Evolutionary conservation across 2,888 invertebrate genomes (phyloP), one percentile per base, ranked within the genome.

Genomic region (Linnaemya vulpina): DNA sequence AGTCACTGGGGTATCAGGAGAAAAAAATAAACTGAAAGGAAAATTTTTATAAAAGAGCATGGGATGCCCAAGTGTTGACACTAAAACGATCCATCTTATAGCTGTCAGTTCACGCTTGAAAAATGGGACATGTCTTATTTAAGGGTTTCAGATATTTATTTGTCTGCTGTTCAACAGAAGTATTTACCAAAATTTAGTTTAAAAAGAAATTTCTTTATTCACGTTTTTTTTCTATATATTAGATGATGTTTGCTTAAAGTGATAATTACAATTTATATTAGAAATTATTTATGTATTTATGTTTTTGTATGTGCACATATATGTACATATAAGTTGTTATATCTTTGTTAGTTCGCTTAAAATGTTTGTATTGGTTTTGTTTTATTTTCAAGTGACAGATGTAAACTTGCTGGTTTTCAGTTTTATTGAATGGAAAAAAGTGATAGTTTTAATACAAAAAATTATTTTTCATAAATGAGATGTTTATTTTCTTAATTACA

Each of bases 11-110:
- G 46, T 46, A n/a, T 11, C 10, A 30, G n/a, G 58, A 67, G 17
- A 49, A 5, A 20, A 74, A 46, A 58, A 9, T 17, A 0, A 49
- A 68, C n/a, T n/a, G 30, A 46, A 49, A 30, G 30, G 43, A 17
- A 20, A 15, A 78, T 43, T 67, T 20, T 13, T 15, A 51, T 9
- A n/a, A 79, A 73, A 84, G 8, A 62, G 73, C 35, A 68, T 76
- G 53, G 68, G 84, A 77, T 73, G 67, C 77, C 73, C 49, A 81
- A 77, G 80, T 88, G 87, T 88, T 87, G 87, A 88, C 84, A 86
- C 79, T 77, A 74, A 51, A 83, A 71, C 86, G 88, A 90, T 90
- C 90, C 88, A 90, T 90, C 90, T 90, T 89, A 62, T 71, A 20
- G 86, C 86, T 90, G 90, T 89, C 90, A 90, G 87, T 86, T 65